A percentile compares a stretch with the other conserved stretches of the same genome.
phyloP scores from a whole-genome alignment of 23 tunicate genomes.

The Botrylloides violaceus region DNA sequence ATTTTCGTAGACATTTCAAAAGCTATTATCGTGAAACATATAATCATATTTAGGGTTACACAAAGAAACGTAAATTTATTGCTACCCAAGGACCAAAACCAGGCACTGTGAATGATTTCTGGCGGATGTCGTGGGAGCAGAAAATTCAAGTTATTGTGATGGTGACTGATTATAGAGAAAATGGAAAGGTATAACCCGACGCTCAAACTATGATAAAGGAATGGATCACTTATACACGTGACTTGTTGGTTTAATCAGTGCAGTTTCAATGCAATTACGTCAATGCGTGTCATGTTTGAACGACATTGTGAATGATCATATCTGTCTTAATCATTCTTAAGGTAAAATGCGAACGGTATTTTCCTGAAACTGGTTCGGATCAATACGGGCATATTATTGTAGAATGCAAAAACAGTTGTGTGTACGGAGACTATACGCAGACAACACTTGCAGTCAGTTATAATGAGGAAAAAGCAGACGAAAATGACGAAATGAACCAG shows the following conservation, averaged over 20 bases:
- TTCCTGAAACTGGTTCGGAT: conserved; percentile 50
- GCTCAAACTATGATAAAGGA: too few relatives aligned
- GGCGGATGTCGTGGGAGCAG: conserved; percentile 96
- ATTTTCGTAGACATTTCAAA: too few relatives aligned
- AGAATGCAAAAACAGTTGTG: conserved; percentile 1
- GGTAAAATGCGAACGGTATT: conserved; percentile 72
- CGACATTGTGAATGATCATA: too few relatives aligned
- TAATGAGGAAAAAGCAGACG: conserved; percentile 7
- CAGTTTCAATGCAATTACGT: too few relatives aligned
- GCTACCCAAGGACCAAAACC: conserved; percentile 94
- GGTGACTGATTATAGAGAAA: conserved; percentile 79
- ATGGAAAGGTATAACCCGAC: conserved; percentile 43
- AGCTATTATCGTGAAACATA: too few relatives aligned
- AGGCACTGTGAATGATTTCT: conserved; percentile 75
- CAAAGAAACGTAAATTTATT: conserved; percentile 53
- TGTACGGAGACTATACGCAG: conserved; percentile 55
- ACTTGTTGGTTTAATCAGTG: too few relatives aligned
- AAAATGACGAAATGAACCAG: not conserved
- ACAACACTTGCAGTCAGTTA: conserved; percentile 44
- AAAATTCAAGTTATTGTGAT: conserved; percentile 68
- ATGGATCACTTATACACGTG: too few relatives aligned
- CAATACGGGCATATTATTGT: conserved; percentile 46
- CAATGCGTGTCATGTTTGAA: too few relatives aligned
- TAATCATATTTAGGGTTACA: conserved; percentile 39
- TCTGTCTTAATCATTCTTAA: not conserved